phyloP scores from a whole-genome alignment of 2,113 vertebrate genomes.

The Panthera tigris region DNA sequence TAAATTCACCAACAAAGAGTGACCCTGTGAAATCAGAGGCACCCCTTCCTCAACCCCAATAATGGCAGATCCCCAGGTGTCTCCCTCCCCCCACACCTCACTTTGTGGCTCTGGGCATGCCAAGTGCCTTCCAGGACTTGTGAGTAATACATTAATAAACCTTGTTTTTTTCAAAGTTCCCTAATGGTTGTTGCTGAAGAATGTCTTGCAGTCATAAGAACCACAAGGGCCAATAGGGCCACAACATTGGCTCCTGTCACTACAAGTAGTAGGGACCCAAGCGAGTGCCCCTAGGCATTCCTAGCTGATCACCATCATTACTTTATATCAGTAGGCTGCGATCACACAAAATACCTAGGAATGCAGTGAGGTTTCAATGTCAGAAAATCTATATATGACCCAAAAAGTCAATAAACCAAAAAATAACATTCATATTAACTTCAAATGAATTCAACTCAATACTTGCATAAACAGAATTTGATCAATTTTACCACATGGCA shows the following conservation, averaged over 20 bases:
- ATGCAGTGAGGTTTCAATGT: not conserved
- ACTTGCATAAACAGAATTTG: not conserved
- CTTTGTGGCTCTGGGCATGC: not conserved
- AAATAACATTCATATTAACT: not conserved
- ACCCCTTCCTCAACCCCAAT: not conserved
- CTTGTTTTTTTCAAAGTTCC: not conserved
- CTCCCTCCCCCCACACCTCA: not conserved
- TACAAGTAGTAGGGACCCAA: not conserved
- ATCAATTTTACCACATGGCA: not conserved
- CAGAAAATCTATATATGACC: not conserved
- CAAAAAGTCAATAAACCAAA: not conserved
- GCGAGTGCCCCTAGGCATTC: not conserved
- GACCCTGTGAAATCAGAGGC: not conserved
- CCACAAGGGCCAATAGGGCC: not conserved
- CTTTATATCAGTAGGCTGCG: not conserved
- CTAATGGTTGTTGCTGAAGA: not conserved
- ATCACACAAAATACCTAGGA: not conserved
- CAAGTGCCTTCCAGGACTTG: not conserved
- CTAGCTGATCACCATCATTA: not conserved
- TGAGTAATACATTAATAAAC: not conserved
- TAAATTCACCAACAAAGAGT: not conserved
- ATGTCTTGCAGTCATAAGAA: not conserved
- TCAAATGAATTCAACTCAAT: not conserved
- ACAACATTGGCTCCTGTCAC: not conserved
- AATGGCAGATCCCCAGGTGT: not conserved